Evolutionary conservation across 2,113 vertebrate genomes (phyloP), one percentile per base, ranked within the genome.

Genomic region (Triplophysa rosa): DNA sequence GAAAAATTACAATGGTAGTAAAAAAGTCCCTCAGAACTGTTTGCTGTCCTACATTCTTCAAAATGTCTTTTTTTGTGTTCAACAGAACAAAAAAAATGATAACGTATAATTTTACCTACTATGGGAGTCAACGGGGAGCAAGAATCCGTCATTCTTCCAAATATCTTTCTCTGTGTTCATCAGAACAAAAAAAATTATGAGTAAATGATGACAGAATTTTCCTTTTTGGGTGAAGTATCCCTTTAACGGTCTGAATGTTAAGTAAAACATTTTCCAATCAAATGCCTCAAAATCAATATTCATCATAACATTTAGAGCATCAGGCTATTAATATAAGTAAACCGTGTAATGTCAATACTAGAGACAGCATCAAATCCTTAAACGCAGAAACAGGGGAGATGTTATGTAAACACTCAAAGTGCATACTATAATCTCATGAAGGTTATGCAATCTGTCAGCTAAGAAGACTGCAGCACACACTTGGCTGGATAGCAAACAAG

Each of bases 321-420:
- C 59, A 42, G 23, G 33, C 42, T 74, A 19, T 45, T 24, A 45
- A 26, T 61, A 74, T 13, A n/a, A 61, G 21, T 62, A 49, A 52
- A 42, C 45, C 23, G 47, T 23, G 16, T n/a, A 17, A 49, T n/a
- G 42, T 70, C 24, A 65, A 33, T 70, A 61, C 19, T 58, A n/a
- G 21, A 61, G 49, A n/a, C 26, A 40, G 69, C 23, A 59, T 58
- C 19, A 73, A 56, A 80, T 56, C 29, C 73, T 58, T 73, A 82
- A 58, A 16, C 62, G 59, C 47, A 61, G 37, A 72, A 45, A 82
- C 59, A 77, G 42, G 37, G 33, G 47, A 58, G 68, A 74, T 61
- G 80, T 82, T 82, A 72, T 52, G 67, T 78, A 82, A 82, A 82
- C 62, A 78, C 14, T 58, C 16, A 67, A 77, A 66, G 80, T 72